phyloP scores from a whole-genome alignment of 2,888 invertebrate species.

The Pyrrhia umbra region DNA sequence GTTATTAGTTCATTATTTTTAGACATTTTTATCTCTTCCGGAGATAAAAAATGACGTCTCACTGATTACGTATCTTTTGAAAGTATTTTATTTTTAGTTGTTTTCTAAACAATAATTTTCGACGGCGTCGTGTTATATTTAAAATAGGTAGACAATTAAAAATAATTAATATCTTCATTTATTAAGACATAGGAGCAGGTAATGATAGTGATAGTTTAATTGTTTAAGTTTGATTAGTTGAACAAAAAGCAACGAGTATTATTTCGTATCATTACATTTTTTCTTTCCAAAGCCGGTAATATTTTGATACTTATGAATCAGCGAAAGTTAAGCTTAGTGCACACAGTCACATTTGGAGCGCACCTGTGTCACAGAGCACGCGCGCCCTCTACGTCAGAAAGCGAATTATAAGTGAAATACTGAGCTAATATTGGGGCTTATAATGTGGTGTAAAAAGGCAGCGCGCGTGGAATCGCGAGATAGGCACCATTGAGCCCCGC shows the following conservation, averaged over 20 bases:
- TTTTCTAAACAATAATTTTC: conserved; percentile 66
- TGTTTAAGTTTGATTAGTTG: conserved; percentile 40
- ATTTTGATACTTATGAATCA: conserved; percentile 33
- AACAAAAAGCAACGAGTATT: neutral
- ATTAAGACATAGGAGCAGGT: conserved; percentile 59
- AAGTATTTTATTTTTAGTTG: conserved; percentile 69
- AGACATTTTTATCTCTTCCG: conserved; percentile 86
- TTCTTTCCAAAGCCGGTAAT: neutral
- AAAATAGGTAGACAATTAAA: conserved; percentile 66
- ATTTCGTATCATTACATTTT: conserved; percentile 4
- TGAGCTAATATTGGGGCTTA: conserved; percentile 77
- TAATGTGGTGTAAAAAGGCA: conserved; percentile 81
- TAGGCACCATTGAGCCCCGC: conserved; percentile 71
- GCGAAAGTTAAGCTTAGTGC: conserved; percentile 52
- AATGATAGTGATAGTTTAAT: conserved; percentile 18
- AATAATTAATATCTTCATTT: conserved; percentile 71
- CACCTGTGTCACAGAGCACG: conserved; percentile 65
- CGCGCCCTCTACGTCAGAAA: conserved; percentile 69
- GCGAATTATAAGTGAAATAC: conserved; percentile 80
- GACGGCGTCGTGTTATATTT: conserved; percentile 68
- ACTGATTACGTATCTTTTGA: conserved; percentile 73
- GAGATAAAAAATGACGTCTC: conserved; percentile 81
- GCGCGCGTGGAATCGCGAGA: conserved; percentile 77
- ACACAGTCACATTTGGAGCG: conserved; percentile 62
- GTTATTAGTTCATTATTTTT: conserved; percentile 87